Conservation (phyloP, 2,888 invertebrate genomes). For the Amblyjoppa fuscipennis region DNA sequence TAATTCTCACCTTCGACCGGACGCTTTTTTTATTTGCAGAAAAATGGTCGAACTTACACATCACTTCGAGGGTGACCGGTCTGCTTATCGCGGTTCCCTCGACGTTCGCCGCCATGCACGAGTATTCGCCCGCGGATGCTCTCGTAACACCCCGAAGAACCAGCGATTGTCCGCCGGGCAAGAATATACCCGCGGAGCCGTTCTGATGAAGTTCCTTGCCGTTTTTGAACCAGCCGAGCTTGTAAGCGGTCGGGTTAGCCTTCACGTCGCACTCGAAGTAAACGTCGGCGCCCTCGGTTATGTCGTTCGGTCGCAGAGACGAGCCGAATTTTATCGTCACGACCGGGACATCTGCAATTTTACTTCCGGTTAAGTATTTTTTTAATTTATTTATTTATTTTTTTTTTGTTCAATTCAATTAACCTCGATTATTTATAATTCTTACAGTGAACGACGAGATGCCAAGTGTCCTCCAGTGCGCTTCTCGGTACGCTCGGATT, state of each 20-base stretch:
- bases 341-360: slow-evolving; percentile 91
- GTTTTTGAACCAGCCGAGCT: slow-evolving; percentile 95
- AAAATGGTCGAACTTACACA: slow-evolving; percentile 77
- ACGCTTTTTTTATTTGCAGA: background rate
- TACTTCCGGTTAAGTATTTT: background rate
- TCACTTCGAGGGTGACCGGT: slow-evolving; percentile 79
- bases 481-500: slow-evolving; percentile 94
- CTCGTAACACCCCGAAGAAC: slow-evolving; percentile 94
- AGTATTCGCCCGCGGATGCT: slow-evolving; percentile 94
- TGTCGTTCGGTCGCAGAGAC: slow-evolving; percentile 93
- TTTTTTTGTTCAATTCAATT: background rate
- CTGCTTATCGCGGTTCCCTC: slow-evolving; percentile 90
- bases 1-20: background rate
- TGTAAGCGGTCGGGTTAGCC: slow-evolving; percentile 93
- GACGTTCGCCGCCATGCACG: slow-evolving; percentile 94
- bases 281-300: slow-evolving; percentile 95
- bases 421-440: background rate
- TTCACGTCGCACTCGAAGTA: slow-evolving; percentile 95
- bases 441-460: slow-evolving; percentile 95
- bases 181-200: slow-evolving; percentile 92
- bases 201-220: slow-evolving; percentile 94
- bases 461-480: slow-evolving; percentile 94
- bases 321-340: slow-evolving; percentile 94
- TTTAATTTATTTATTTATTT: too few relatives aligned
- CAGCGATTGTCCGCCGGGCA: slow-evolving; percentile 92